These are phyloP conservation scores for Acanthochromis polyacanthus DNA, from an alignment of 2,113 vertebrate species.

Conservation along the genomic window DNA sequence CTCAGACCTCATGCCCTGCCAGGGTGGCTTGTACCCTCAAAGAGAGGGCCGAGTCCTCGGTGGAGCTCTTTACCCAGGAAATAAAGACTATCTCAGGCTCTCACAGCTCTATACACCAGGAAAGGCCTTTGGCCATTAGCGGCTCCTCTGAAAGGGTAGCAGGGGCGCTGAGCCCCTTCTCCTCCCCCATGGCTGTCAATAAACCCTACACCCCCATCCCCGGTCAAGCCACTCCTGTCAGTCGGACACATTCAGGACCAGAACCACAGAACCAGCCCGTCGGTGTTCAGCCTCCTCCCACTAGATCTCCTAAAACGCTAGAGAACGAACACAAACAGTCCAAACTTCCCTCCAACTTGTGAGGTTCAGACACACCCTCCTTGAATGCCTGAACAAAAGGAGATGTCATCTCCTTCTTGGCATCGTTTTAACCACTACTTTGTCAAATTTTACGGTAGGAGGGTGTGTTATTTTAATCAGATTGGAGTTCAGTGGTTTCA, in stretches of 20 bases:
- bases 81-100: slow-evolving; percentile 95
- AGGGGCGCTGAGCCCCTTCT: slow-evolving; percentile 76
- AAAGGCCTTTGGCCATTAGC: slow-evolving; percentile 85
- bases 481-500: slow-evolving; percentile 51
- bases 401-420: slow-evolving; percentile 16
- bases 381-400: slow-evolving; percentile 49
- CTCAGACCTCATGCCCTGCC: slow-evolving; percentile 81
- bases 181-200: slow-evolving; percentile 80
- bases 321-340: slow-evolving; percentile 88
- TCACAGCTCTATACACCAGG: slow-evolving; percentile 89
- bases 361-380: slow-evolving; percentile 83
- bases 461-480: slow-evolving; percentile 70
- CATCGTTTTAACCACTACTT: slow-evolving; percentile 52
- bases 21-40: slow-evolving; percentile 73
- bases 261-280: slow-evolving; percentile 79
- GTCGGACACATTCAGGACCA: slow-evolving; percentile 89
- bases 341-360: slow-evolving; percentile 95
- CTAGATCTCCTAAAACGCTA: slow-evolving; percentile 76
- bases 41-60: slow-evolving; percentile 79
- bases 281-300: slow-evolving; percentile 44
- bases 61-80: slow-evolving; percentile 91
- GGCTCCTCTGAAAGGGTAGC: slow-evolving; percentile 80
- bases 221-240: slow-evolving; percentile 86
- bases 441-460: slow-evolving; percentile 54
- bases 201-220: slow-evolving; percentile 87